A percentile compares a stretch with the other conserved stretches of the same genome.
Evolutionary conservation across 1,140 invertebrate species (phyloP).

Genomic region (Atopsyche davidsoni): DNA sequence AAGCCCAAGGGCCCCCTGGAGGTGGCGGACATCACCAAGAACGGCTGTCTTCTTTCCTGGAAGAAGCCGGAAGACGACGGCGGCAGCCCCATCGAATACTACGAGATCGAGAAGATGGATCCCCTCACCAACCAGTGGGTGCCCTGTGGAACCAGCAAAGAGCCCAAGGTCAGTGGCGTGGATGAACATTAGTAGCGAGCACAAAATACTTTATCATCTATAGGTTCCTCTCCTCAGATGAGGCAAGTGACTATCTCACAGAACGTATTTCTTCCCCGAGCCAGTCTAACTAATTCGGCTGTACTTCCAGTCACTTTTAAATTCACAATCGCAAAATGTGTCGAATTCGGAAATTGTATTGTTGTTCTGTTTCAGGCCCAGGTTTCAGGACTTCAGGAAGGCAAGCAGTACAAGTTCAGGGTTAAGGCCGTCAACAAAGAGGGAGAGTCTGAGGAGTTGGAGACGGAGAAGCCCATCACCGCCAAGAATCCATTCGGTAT

Average conservation of each 20-base stretch:
- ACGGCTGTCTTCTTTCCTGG: conserved; percentile 90
- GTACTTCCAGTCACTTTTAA: no score
- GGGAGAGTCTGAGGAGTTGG: conserved; percentile 93
- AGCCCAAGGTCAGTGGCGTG: conserved; percentile 39
- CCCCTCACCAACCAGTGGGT: conserved; percentile 90
- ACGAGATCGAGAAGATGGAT: conserved; percentile 96
- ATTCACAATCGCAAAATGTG: no score
- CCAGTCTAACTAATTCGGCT: no score
- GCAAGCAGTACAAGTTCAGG: conserved; percentile 97
- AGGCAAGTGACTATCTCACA: no score
- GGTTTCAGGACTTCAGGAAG: conserved; percentile 80
- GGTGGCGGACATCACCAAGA: conserved; percentile 85
- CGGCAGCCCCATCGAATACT: conserved; percentile 86
- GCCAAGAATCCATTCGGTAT: conserved; percentile 98
- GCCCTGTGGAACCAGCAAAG: conserved; percentile 64
- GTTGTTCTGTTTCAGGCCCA: conserved; percentile 60
- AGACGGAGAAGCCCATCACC: conserved; percentile 88
- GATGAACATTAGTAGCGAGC: no score
- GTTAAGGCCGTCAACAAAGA: conserved; percentile 98
- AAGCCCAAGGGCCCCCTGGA: conserved; percentile 83
- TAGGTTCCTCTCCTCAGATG: no score
- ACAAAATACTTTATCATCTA: conserved; percentile 71
- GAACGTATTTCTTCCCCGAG: no score
- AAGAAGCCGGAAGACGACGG: conserved; percentile 91
- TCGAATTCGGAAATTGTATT: no score